Base-by-base conservation (phyloP, 2,888 invertebrate genomes). In the Parelbella ahira region DNA sequence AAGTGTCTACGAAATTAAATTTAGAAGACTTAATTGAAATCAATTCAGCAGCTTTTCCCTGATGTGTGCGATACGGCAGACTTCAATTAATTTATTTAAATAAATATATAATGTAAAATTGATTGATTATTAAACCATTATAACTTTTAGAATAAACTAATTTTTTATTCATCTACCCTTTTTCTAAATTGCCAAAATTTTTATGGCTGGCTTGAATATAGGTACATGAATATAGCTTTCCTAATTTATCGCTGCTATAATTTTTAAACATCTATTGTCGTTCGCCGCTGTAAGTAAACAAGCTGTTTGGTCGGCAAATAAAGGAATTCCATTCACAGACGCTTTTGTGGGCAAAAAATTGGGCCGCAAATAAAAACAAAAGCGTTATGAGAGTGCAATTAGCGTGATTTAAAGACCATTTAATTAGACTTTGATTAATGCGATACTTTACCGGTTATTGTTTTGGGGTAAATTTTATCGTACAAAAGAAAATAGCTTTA, bases 341-440 rank as follows among this genome's bases (percentile, higher is more conserved):
- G 65, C 70, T 70, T 60, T 67, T 64, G 54, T 58, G 60, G 56
- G 58, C 52, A 62, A 64, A 71, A 77, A 82, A 77, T 63, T 63
- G 56, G 61, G 53, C 66, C 65, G 63, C 65, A 70, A 82, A 86
- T 82, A 83, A 82, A 81, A 84, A 82, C 80, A 77, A 77, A 72
- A 72, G 70, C 74, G 58, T 57, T 59, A 58, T 56, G 63, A 59
- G 62, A 56, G 61, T 60, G 79, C 84, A 83, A 83, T 86, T 86
- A 81, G 77, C 75, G 74, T 82, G 84, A 87, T 87, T 86, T 86
- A 86, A 86, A 72, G 79, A 73, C 65, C 74, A 64, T 84, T 84
- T 84, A 80, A 84, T 84, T 74, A 78, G 68, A 72, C 67, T 62
- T 69, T 80, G 82, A 86, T 81, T 77, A 78, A 82, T 79, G 72